These are phyloP conservation scores for Drosophila kikkawai DNA, from an alignment of 1,140 invertebrate genomes.

Conservation along the genomic window DNA sequence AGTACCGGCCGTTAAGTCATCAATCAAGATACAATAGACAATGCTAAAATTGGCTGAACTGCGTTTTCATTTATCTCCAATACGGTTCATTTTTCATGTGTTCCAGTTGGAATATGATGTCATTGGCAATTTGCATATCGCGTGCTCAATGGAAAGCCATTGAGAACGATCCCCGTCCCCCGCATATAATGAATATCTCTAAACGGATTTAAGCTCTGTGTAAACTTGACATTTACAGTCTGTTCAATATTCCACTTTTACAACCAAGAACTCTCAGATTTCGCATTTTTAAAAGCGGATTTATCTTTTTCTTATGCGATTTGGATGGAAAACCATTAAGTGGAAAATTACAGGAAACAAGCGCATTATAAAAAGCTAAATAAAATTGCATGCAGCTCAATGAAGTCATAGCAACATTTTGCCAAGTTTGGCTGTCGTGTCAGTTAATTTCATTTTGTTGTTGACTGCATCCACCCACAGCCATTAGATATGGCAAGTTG, in stretches of 20 bases:
- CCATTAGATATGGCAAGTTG: conserved; percentile 59
- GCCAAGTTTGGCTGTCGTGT: conserved; percentile 42
- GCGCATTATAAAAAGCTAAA: conserved; percentile 25
- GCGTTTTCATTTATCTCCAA: conserved; percentile 36
- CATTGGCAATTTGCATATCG: conserved; percentile 72
- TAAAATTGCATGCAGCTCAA: conserved; percentile 58
- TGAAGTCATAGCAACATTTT: conserved; percentile 63
- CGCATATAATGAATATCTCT: conserved; percentile 37
- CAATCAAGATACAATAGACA: conserved; percentile 44
- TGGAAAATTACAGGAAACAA: conserved; percentile 64
- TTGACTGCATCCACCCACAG: conserved; percentile 62
- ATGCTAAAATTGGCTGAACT: conserved; percentile 46
- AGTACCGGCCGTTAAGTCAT: conserved; percentile 35
- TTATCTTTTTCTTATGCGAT: conserved; percentile 18
- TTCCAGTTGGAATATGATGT: conserved; percentile 60
- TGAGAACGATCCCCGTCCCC: conserved; percentile 54
- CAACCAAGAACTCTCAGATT: conserved; percentile 36
- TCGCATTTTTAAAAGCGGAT: conserved; percentile 32
- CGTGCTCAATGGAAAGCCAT: conserved; percentile 70
- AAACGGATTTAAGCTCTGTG: conserved; percentile 64
- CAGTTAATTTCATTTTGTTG: conserved; percentile 41
- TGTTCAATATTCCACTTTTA: conserved; percentile 45
- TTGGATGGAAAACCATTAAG: conserved; percentile 45
- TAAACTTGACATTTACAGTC: conserved; percentile 50
- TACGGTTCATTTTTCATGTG: conserved; percentile 30